Evolutionary conservation across 2,888 invertebrate species (phyloP).

Genomic region (Coleophora flavipennella): DNA sequence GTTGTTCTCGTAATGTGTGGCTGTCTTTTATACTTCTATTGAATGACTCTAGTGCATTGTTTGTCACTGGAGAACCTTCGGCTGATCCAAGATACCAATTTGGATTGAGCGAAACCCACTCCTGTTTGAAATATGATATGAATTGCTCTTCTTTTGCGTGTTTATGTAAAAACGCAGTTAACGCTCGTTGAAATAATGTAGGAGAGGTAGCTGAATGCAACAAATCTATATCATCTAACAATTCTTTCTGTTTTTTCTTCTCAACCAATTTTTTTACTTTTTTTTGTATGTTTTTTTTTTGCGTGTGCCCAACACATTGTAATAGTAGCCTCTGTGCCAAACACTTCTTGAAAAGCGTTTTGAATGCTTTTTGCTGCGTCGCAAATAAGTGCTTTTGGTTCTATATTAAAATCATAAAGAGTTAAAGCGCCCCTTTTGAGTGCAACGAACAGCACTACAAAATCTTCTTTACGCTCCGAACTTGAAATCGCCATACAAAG

Average conservation of each 20-base stretch:
- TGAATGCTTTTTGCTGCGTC: constrained; percentile 13
- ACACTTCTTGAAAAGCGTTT: constrained; percentile 10
- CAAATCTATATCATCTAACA: constrained; percentile 5
- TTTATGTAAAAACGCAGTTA: constrained; percentile 2
- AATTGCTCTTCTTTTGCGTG: constrained; percentile 1
- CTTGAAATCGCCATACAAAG: constrained; percentile 1
- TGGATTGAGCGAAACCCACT: constrained; percentile 9
- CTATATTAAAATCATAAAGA: constrained; percentile 3
- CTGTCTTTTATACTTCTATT: constrained; percentile 13
- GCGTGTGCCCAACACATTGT: constrained; percentile 11
- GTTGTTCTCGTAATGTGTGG: constrained; percentile 10
- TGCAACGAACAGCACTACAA: neutral
- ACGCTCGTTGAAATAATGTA: neutral
- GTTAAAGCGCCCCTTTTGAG: neutral
- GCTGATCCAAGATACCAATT: constrained; percentile 11
- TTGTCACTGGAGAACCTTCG: constrained; percentile 12
- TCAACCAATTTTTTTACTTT: neutral
- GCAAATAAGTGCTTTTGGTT: constrained; percentile 5
- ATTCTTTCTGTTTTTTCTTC: constrained; percentile 2
- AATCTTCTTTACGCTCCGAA: constrained; percentile 3
- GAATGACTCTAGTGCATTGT: constrained; percentile 13
- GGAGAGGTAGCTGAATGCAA: neutral
- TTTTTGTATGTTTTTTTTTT: constrained; percentile 9
- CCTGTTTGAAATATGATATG: constrained; percentile 10
- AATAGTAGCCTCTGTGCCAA: constrained; percentile 7